Percentiles rank a stretch among this genome's conserved stretches.
Evolutionary conservation across 2,888 invertebrate genomes (phyloP).

Genomic region (Priocnemis perturbator): DNA sequence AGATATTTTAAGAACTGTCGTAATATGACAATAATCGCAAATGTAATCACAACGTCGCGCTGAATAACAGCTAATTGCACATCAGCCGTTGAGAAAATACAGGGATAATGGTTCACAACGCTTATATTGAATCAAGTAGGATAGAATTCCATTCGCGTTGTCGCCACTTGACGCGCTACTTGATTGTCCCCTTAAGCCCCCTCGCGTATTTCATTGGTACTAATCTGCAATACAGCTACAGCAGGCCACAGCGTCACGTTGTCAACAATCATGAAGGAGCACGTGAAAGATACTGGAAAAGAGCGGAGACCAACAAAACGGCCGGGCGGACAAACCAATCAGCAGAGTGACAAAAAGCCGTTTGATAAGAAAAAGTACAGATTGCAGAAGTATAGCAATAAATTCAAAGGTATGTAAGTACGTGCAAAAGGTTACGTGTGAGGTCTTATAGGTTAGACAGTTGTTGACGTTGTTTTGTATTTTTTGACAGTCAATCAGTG

Average conservation of each 20-base stretch:
- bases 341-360: slow-evolving; percentile 75
- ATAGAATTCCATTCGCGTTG: slow-evolving; percentile 34
- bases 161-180: slow-evolving; percentile 35
- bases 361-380: slow-evolving; percentile 84
- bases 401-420: slow-evolving; percentile 77
- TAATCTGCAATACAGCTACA: slow-evolving; percentile 6
- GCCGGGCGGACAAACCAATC: neutral
- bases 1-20: too few species aligned
- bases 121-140: slow-evolving; percentile 15
- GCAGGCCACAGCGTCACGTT: too few species aligned
- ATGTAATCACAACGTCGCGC: too few species aligned
- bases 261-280: slow-evolving; percentile 30
- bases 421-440: neutral
- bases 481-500: slow-evolving; percentile 78
- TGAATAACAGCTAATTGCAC: too few species aligned
- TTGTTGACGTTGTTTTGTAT: slow-evolving; percentile 17
- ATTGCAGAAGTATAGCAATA: slow-evolving; percentile 82
- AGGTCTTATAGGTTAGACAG: slow-evolving; percentile 48
- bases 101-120: neutral
- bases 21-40: too few species aligned
- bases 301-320: neutral
- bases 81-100: neutral
- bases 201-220: slow-evolving; percentile 33
- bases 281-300: neutral
- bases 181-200: slow-evolving; percentile 33